Evolutionary conservation across 2,888 invertebrate species (phyloP), one percentile per base, ranked within the genome.

Genomic region (Eumacrocentrus americanus): DNA sequence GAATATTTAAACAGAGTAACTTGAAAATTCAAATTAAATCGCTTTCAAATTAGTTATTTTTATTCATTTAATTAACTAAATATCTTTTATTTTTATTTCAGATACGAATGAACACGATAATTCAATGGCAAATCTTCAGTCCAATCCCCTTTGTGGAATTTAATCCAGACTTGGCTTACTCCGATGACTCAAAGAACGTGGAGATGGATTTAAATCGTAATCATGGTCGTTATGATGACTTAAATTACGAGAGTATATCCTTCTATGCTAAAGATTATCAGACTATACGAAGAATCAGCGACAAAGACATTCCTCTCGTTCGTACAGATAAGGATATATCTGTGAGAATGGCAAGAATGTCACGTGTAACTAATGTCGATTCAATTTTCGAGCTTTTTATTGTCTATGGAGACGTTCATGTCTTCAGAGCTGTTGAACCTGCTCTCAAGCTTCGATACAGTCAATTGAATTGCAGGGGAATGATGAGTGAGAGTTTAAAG

Each of bases 61-160:
- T n/a, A n/a, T n/a, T n/a, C n/a, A n/a, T n/a, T n/a, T n/a, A n/a
- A n/a, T n/a, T n/a, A n/a, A n/a, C n/a, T n/a, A n/a, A n/a, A n/a
- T n/a, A n/a, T n/a, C n/a, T n/a, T n/a, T 29, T 60, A 20, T 48
- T 58, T 34, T 67, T 67, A 65, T 78, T 79, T 46, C 78, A 91
- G 91, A 91, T 95, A 9, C 88, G 97, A 61, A 95, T 98, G 93
- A 98, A 97, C 82, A 95, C 95, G 2, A 94, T 98, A 65, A 83
- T 84, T 67, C 90, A 91, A 67, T 90, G 88, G 81, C 97, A 97
- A 84, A 88, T 96, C 72, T 98, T 91, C 83, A 89, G 90, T 73
- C 94, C 97, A n/a, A 88, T 95, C 67, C 92, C 93, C 16, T 98
- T 96, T 82, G 87, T 90, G 72, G 92, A 94, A 75, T 95, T 90